These are phyloP conservation scores for Noctua janthina DNA, from an alignment of 2,888 invertebrate genomes.

Conservation along the genomic window DNA sequence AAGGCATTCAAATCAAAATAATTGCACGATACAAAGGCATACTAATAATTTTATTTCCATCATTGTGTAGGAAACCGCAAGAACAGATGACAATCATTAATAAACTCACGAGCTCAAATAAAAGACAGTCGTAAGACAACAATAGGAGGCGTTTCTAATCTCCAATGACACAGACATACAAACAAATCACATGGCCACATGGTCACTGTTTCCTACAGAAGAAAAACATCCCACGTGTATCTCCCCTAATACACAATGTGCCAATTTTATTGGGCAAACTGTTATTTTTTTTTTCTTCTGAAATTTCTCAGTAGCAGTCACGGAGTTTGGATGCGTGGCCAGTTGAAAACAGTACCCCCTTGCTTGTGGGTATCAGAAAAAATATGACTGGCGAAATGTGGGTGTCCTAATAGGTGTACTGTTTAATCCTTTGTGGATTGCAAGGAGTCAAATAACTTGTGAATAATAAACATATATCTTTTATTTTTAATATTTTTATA, in stretches of 20 bases:
- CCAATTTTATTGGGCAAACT: constrained; percentile 12
- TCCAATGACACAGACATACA: constrained; percentile 36
- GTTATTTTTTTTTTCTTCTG: background rate
- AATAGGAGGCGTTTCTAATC: constrained; percentile 49
- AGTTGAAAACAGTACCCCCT: background rate
- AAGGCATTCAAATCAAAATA: background rate
- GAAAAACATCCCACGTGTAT: background rate
- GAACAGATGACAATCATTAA: constrained; percentile 33
- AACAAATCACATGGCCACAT: constrained; percentile 42
- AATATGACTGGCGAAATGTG: background rate
- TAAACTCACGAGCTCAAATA: constrained; percentile 46
- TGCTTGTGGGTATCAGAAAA: background rate
- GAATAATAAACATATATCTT: background rate
- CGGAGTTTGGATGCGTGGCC: background rate
- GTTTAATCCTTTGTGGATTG: background rate
- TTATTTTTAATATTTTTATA: too few species aligned
- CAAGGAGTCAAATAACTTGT: background rate
- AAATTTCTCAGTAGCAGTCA: background rate
- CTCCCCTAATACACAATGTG: background rate
- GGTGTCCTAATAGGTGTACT: background rate
- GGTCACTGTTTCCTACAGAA: constrained; percentile 20
- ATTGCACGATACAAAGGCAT: background rate
- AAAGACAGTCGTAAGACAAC: constrained; percentile 44
- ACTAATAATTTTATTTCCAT: constrained; percentile 10
- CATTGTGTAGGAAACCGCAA: background rate